Conservation (phyloP, 2,797 vertebrate species). For the Sphenodon punctatus region DNA sequence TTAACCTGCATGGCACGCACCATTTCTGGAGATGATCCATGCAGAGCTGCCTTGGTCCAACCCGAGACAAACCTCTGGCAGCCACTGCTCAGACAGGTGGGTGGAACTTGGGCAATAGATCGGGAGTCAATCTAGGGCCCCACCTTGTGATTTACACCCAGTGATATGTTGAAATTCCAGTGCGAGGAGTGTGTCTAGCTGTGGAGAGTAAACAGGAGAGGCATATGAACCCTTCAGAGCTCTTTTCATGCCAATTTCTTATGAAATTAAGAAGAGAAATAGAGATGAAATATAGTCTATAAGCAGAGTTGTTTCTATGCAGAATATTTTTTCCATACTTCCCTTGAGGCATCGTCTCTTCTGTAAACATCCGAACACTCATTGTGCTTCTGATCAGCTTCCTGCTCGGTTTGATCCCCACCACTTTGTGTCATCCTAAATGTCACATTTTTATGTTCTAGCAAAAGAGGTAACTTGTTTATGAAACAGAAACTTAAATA, state of each 20-base stretch:
- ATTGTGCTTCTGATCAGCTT: slow-evolving; percentile 53
- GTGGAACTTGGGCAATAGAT: too few relatives aligned
- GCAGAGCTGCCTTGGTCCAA: too few relatives aligned
- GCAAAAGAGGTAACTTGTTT: slow-evolving; percentile 56
- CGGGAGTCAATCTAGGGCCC: too few relatives aligned
- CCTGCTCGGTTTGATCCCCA: slow-evolving; percentile 54
- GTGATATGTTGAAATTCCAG: neutral
- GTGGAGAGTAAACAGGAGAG: neutral
- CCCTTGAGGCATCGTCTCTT: slow-evolving; percentile 31
- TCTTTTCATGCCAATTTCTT: slow-evolving; percentile 26
- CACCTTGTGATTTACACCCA: too few relatives aligned
- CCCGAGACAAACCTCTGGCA: too few relatives aligned
- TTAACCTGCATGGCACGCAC: too few relatives aligned
- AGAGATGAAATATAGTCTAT: neutral
- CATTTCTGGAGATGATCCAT: too few relatives aligned
- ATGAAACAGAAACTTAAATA: slow-evolving; percentile 37
- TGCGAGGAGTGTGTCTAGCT: neutral
- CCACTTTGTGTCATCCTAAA: slow-evolving; percentile 54
- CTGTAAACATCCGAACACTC: slow-evolving; percentile 40
- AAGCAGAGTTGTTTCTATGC: slow-evolving; percentile 1
- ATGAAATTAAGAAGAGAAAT: slow-evolving; percentile 2
- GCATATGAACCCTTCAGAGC: neutral
- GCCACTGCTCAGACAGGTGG: too few relatives aligned
- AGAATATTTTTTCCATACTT: slow-evolving; percentile 23
- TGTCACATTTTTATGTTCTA: slow-evolving; percentile 57